These are phyloP conservation scores for Eristalis arbustorum DNA, from an alignment of 2,888 invertebrate species.

Conservation along the genomic window DNA sequence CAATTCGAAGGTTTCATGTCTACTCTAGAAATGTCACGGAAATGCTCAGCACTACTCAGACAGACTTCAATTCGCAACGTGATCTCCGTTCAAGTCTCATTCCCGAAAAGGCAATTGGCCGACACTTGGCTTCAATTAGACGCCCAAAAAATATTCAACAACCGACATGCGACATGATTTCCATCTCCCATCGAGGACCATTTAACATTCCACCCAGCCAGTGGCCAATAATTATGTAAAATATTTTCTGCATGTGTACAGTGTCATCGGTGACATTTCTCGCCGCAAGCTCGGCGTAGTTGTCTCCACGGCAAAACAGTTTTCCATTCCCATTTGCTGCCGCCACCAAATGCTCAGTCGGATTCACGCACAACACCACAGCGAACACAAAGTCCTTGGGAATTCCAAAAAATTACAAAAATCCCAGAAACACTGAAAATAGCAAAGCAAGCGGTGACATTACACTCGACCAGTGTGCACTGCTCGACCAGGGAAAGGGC, in stretches of 20 bases:
- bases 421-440: slow-evolving; percentile 65
- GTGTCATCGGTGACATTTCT: slow-evolving; percentile 67
- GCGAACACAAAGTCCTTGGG: slow-evolving; percentile 47
- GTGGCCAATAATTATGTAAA: slow-evolving; percentile 70
- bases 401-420: slow-evolving; percentile 69
- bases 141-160: slow-evolving; percentile 36
- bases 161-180: slow-evolving; percentile 62
- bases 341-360: slow-evolving; percentile 10
- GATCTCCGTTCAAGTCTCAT: background rate
- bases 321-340: slow-evolving; percentile 52
- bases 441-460: slow-evolving; percentile 51
- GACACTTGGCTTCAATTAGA: background rate
- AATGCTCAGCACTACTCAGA: too few relatives aligned
- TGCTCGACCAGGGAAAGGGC: slow-evolving; percentile 23
- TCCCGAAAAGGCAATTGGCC: background rate
- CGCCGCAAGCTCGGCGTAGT: slow-evolving; percentile 42
- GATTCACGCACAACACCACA: slow-evolving; percentile 12
- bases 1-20: too few relatives aligned
- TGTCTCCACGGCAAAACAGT: slow-evolving; percentile 27
- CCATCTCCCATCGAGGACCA: slow-evolving; percentile 66
- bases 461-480: background rate
- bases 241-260: slow-evolving; percentile 70
- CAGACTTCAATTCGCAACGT: background rate
- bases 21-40: too few relatives aligned
- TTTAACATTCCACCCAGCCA: slow-evolving; percentile 67